A percentile compares a stretch with the other conserved stretches of the same genome.
Evolutionary conservation across 1,140 invertebrate genomes (phyloP).

Genomic region (Leptopilina clavipes): DNA sequence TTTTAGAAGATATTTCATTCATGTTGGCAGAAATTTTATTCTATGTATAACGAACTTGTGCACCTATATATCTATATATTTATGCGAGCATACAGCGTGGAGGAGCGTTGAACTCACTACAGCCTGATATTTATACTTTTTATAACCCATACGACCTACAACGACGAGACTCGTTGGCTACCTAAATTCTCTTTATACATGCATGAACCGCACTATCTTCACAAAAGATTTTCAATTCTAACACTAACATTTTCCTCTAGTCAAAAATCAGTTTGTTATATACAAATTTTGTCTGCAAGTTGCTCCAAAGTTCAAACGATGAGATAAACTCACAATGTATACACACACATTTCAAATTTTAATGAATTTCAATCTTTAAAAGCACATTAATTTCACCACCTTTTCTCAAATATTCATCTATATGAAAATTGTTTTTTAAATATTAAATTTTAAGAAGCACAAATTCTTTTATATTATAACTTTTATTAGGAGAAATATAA

Average conservation of each 20-base stretch:
- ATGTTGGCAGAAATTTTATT: conserved; percentile 12
- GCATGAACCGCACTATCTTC: conserved; percentile 25
- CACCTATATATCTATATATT: conserved; percentile 2
- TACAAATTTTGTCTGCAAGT: neutral
- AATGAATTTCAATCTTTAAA: no score
- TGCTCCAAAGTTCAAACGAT: neutral
- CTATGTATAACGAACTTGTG: conserved; percentile 22
- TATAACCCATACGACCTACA: conserved; percentile 41
- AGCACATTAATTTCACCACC: no score
- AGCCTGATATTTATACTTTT: conserved; percentile 48
- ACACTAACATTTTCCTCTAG: neutral
- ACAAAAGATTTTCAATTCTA: neutral
- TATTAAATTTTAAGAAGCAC: no score
- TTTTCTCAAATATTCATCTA: no score
- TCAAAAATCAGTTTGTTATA: conserved; percentile 20
- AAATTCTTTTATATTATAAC: no score
- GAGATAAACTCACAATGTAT: neutral
- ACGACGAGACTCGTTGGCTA: conserved; percentile 14
- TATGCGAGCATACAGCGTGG: neutral
- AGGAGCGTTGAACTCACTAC: conserved; percentile 48
- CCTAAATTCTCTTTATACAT: conserved; percentile 15
- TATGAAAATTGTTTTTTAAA: no score
- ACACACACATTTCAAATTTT: no score
- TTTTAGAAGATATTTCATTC: conserved; percentile 25
- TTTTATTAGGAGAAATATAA: no score